Conservation (phyloP, 2,888 invertebrate species). For the Chymomyza procnemis region DNA sequence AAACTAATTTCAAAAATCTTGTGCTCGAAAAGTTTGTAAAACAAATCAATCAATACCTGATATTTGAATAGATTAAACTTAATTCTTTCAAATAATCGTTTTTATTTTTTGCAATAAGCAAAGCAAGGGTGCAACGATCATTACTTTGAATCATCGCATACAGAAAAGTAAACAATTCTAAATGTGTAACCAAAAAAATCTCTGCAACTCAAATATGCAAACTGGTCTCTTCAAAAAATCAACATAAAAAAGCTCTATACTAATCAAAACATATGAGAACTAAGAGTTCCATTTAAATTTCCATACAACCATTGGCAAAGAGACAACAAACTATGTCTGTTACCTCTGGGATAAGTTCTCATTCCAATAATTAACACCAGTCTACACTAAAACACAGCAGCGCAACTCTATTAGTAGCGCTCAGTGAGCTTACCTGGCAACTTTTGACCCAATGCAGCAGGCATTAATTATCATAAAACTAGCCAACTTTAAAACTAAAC, state of each 20-base stretch:
- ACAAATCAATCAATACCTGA: too few relatives aligned
- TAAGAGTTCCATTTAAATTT: conserved; percentile 9
- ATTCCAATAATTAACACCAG: neutral
- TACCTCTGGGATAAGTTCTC: neutral
- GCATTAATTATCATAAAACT: neutral
- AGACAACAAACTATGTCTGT: neutral
- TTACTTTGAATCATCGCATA: too few relatives aligned
- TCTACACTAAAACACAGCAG: neutral
- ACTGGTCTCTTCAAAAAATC: neutral
- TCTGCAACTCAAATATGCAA: neutral
- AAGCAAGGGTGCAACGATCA: too few relatives aligned
- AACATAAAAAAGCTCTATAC: neutral
- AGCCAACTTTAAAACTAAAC: neutral
- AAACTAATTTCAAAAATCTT: too few relatives aligned
- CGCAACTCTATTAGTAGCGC: neutral
- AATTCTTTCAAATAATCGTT: too few relatives aligned
- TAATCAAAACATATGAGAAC: neutral
- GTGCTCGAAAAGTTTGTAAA: too few relatives aligned
- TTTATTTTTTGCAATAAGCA: too few relatives aligned
- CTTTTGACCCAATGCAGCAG: neutral
- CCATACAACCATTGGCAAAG: neutral
- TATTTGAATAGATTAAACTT: too few relatives aligned
- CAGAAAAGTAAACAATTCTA: too few relatives aligned
- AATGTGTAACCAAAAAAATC: too few relatives aligned
- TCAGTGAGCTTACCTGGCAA: neutral